Evolutionary conservation across 2,888 invertebrate genomes (phyloP).

Genomic region (Sycophila texana): DNA sequence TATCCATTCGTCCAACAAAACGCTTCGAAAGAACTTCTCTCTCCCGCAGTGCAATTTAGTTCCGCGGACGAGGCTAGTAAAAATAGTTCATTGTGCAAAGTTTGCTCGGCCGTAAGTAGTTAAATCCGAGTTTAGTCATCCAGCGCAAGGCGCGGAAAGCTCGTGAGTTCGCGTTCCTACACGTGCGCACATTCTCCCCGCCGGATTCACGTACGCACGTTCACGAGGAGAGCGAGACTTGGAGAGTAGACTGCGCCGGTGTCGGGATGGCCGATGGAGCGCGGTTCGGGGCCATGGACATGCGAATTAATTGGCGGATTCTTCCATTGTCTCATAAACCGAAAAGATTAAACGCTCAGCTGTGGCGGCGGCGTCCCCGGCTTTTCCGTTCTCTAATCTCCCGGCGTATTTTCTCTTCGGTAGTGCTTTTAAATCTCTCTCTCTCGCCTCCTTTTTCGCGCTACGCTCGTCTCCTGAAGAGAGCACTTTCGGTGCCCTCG

Average conservation of each 20-base stretch:
- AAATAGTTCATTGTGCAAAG: constrained; percentile 41
- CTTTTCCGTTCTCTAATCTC: constrained; percentile 50
- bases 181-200: background rate
- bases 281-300: constrained; percentile 42
- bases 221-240: background rate
- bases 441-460: constrained; percentile 11
- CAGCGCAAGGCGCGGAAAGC: constrained; percentile 24
- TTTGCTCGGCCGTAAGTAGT: constrained; percentile 34
- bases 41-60: constrained; percentile 22
- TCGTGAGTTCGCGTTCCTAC: background rate
- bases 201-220: background rate
- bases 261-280: no score
- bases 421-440: constrained; percentile 44
- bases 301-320: constrained; percentile 72
- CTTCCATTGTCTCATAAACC: constrained; percentile 70
- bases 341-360: constrained; percentile 67
- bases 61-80: background rate
- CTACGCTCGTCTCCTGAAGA: background rate
- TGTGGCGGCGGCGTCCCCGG: constrained; percentile 21
- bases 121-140: constrained; percentile 47
- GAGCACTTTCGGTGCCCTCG: constrained; percentile 40
- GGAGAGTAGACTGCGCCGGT: no score
- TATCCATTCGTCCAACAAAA: constrained; percentile 4
- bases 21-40: constrained; percentile 1
- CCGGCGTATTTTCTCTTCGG: constrained; percentile 50